Evolutionary conservation across 2,113 vertebrate species (phyloP).

Genomic region (Melanocharis versteri): DNA sequence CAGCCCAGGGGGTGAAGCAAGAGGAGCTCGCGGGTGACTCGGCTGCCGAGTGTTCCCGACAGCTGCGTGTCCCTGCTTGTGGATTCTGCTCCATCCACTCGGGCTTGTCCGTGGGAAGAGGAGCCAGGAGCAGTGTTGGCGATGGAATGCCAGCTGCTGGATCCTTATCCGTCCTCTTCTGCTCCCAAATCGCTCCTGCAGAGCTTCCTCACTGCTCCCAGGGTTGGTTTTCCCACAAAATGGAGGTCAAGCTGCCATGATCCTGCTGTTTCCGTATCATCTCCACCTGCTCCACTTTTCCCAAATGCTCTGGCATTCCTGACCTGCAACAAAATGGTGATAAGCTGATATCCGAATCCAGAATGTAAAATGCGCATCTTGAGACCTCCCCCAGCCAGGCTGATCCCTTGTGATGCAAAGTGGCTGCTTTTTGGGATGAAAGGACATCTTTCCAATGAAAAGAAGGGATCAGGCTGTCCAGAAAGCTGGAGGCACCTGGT

Average conservation of each 20-base stretch:
- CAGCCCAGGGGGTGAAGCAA: neutral
- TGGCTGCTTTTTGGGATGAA: neutral
- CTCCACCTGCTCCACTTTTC: neutral
- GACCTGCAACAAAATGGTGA: neutral
- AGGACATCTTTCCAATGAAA: neutral
- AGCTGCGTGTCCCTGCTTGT: neutral
- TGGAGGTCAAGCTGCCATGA: rapidly evolving
- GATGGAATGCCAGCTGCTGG: neutral
- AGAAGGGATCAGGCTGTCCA: neutral
- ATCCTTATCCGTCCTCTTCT: neutral
- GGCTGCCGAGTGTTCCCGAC: rapidly evolving
- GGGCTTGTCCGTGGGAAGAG: neutral
- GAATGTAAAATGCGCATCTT: rapidly evolving
- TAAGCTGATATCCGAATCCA: neutral
- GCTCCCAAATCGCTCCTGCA: neutral
- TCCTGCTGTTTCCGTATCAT: neutral
- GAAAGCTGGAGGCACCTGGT: neutral
- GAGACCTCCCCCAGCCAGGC: rapidly evolving
- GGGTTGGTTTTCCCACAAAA: neutral
- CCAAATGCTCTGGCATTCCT: neutral
- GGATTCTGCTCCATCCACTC: neutral
- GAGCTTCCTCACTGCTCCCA: rapidly evolving
- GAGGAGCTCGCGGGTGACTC: neutral
- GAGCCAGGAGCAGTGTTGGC: neutral
- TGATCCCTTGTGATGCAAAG: neutral